Conservation (phyloP, 2,113 vertebrate genomes). For the Cavia porcellus region DNA sequence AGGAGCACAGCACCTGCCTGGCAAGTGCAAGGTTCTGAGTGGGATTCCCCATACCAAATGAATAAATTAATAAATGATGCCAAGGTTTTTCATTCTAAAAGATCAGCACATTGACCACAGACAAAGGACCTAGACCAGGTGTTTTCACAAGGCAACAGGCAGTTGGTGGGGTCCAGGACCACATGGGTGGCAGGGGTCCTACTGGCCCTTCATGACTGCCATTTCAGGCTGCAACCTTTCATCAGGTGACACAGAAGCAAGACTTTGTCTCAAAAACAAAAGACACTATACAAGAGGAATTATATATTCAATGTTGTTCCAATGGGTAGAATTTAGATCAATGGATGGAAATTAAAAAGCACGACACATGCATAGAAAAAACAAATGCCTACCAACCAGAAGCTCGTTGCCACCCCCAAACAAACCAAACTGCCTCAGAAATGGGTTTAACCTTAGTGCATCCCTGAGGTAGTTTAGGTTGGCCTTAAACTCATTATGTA, state of each 20-base stretch:
- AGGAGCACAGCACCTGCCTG: too few species aligned
- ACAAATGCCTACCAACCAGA: not conserved
- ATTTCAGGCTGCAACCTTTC: not conserved
- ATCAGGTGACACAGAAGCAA: not conserved
- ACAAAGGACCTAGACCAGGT: not conserved
- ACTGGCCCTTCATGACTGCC: not conserved
- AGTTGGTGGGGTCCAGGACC: not conserved
- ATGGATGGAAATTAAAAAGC: not conserved
- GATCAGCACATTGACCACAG: not conserved
- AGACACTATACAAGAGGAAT: not conserved
- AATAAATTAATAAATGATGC: not conserved
- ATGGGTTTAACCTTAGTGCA: not conserved
- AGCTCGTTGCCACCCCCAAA: not conserved
- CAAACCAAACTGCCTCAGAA: not conserved
- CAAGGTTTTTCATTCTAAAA: not conserved
- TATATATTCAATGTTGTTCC: not conserved
- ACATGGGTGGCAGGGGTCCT: not conserved
- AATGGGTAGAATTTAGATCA: not conserved
- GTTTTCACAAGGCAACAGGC: not conserved
- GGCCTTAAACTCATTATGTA: too few species aligned
- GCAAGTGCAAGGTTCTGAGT: too few species aligned
- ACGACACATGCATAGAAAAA: not conserved
- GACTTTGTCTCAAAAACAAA: not conserved
- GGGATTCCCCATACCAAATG: too few species aligned
- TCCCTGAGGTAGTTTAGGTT: too few species aligned